Conservation (phyloP, 1,140 invertebrate species). For the Cydia splendana region DNA sequence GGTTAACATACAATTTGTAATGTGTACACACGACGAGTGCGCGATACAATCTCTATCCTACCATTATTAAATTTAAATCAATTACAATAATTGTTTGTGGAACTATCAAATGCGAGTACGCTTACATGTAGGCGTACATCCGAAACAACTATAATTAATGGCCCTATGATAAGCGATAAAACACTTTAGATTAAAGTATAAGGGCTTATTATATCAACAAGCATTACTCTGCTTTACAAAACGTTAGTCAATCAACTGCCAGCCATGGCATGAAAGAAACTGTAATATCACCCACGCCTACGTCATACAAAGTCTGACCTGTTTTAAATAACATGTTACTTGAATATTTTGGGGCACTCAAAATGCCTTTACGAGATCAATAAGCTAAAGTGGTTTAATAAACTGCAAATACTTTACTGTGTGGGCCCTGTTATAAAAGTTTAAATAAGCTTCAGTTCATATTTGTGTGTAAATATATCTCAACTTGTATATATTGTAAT, state of each 20-base stretch:
- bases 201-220: slow-evolving; percentile 58
- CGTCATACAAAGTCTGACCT: slow-evolving; percentile 13
- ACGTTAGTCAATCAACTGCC: slow-evolving; percentile 58
- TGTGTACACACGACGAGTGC: slow-evolving; percentile 58
- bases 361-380: background rate
- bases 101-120: slow-evolving; percentile 41
- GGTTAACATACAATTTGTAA: slow-evolving; percentile 52
- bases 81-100: slow-evolving; percentile 70
- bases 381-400: too few species aligned
- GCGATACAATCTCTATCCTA: slow-evolving; percentile 54
- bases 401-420: too few species aligned
- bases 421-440: too few species aligned
- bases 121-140: slow-evolving; percentile 56
- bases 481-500: background rate
- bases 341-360: background rate
- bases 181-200: slow-evolving; percentile 72
- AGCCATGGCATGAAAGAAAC: slow-evolving; percentile 18
- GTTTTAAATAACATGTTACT: slow-evolving; percentile 3
- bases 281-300: slow-evolving; percentile 15
- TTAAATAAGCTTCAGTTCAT: too few species aligned
- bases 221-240: slow-evolving; percentile 49
- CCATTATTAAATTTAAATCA: slow-evolving; percentile 75
- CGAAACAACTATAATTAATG: slow-evolving; percentile 68
- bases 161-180: slow-evolving; percentile 64
- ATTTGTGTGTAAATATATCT: too few species aligned